Conservation (phyloP, 2,888 invertebrate genomes). For the Trachelus stipa region DNA sequence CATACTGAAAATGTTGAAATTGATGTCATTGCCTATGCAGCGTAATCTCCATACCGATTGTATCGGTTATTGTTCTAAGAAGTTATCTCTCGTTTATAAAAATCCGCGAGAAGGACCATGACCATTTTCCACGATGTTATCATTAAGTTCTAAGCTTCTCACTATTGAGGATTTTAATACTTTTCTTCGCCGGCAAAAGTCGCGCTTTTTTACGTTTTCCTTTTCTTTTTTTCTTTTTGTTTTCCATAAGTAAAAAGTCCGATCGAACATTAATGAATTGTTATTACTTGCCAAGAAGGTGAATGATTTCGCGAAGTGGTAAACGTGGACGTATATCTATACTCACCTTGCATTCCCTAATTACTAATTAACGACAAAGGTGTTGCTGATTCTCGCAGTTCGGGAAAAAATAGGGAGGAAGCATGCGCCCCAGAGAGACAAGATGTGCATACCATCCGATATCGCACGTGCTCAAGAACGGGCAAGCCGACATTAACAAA, state of each 20-base stretch:
- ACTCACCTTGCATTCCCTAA: conserved; percentile 20
- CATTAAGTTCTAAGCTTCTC: background rate
- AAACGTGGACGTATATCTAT: conserved; percentile 10
- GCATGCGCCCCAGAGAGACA: background rate
- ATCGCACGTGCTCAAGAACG: background rate
- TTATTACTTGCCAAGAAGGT: background rate
- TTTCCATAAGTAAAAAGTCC: background rate
- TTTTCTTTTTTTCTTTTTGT: background rate
- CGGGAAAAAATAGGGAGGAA: background rate
- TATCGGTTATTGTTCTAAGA: background rate
- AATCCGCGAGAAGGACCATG: background rate
- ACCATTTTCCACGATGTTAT: background rate
- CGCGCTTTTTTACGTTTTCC: background rate
- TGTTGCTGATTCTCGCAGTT: conserved; percentile 14
- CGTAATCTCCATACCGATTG: background rate
- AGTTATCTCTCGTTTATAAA: background rate
- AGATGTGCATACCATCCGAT: background rate
- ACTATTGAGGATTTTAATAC: background rate
- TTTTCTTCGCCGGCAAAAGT: background rate
- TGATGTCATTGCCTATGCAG: background rate
- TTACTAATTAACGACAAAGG: conserved; percentile 26
- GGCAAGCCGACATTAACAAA: conserved; percentile 16
- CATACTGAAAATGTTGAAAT: background rate
- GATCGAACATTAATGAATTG: background rate
- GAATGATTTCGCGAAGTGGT: conserved; percentile 10